Evolutionary conservation across 2,888 invertebrate genomes (phyloP).

Genomic region (Pimpla rufipes): DNA sequence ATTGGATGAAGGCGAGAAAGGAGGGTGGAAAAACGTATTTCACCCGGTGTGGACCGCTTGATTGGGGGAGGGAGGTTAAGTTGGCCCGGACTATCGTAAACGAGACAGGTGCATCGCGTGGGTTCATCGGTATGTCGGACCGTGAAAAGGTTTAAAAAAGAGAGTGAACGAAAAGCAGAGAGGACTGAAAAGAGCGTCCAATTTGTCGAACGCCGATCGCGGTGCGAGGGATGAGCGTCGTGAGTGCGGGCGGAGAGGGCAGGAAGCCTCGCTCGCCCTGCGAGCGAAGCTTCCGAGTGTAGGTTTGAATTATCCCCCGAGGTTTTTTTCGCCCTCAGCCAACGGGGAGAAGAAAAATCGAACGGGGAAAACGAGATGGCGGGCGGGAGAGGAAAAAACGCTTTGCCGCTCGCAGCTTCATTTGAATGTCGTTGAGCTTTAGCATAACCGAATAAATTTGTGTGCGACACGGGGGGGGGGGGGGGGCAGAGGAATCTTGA

Average conservation of each 20-base stretch:
- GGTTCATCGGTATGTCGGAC: conserved; percentile 34
- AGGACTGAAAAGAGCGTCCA: conserved; percentile 59
- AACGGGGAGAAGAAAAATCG: conserved; percentile 43
- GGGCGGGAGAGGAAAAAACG: not conserved
- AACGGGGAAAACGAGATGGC: not conserved
- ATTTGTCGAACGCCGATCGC: conserved; percentile 41
- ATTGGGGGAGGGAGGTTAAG: conserved; percentile 40
- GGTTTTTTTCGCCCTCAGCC: conserved; percentile 17
- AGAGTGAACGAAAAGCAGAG: conserved; percentile 37
- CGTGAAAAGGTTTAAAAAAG: conserved; percentile 20
- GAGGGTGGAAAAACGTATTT: conserved; percentile 34
- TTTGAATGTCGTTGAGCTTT: conserved; percentile 48
- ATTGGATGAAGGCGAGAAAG: conserved; percentile 54
- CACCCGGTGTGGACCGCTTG: conserved; percentile 30
- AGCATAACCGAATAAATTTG: conserved; percentile 63
- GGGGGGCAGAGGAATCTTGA: conserved; percentile 13
- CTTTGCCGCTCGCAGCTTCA: conserved; percentile 45
- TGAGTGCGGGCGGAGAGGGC: conserved; percentile 44
- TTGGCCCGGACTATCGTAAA: conserved; percentile 48
- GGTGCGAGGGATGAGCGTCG: conserved; percentile 28
- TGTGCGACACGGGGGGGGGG: conserved; percentile 6
- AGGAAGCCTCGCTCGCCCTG: conserved; percentile 1
- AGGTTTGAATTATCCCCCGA: conserved; percentile 38
- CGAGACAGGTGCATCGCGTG: conserved; percentile 29
- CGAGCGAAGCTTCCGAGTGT: conserved; percentile 18